Base-by-base conservation (phyloP, 2,888 invertebrate species). In the Lasioglossum oenotherae region DNA sequence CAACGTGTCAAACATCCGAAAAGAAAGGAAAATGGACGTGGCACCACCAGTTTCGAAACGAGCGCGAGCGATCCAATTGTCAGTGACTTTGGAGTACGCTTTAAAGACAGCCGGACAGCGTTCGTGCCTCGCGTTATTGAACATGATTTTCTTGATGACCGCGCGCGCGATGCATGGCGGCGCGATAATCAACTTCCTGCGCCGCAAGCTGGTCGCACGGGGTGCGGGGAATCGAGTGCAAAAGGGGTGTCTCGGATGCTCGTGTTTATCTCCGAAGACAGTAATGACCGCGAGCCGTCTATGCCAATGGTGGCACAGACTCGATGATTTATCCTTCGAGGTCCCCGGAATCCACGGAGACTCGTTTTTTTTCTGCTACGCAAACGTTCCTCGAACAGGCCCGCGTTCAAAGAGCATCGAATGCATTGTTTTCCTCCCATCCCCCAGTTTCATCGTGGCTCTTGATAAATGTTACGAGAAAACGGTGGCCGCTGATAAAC, bases 131-230 rank as follows among this genome's bases (percentile, higher is more conserved):
- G 64, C 71, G 57, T 87, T 82, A 87, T 87, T 87, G 82, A 80
- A 77, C 77, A 87, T 80, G 78, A 87, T 87, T 87, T 87, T 86
- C 87, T 87, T 82, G 79, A 87, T 87, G 57, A 67, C 35, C 80
- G n/a, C 57, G 80, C 71, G 80, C 71, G 41, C 75, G 80, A 78
- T 83, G 80, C 76, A 81, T 73, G 83, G 80, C 77, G 87, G 81
- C 69, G 87, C 83, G 87, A 87, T 87, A 87, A 87, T 87, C 83
- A 78, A 87, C 87, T 87, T 87, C 87, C 87, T 87, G 87, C 83
- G 83, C 69, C 19, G 49, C 83, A 72, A 87, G 73, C 76, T 73
- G 74, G 81, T 38, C 57, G 44, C 57, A 78, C 57, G 77, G 72
- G 71, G 31, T 6, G 31, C 64, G 64, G 64, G 64, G 64, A 16